These are phyloP conservation scores for Polyergus mexicanus DNA, from an alignment of 1,140 invertebrate species.

Conservation along the genomic window DNA sequence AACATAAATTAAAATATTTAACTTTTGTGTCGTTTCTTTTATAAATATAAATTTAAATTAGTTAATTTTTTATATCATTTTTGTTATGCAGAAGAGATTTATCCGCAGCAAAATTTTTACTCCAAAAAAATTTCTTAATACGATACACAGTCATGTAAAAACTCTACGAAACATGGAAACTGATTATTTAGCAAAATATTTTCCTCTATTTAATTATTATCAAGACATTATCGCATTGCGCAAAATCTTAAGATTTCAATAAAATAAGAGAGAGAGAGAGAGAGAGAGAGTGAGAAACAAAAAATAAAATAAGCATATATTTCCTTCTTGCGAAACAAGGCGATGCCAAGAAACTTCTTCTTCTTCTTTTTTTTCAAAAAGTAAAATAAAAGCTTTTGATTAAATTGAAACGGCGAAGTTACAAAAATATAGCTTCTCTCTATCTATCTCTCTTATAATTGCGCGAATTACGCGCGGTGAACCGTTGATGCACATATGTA, in stretches of 20 bases:
- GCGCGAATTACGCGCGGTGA: conserved; percentile 6
- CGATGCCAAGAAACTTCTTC: conserved; percentile 1
- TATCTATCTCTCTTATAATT: background rate
- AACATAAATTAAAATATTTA: background rate
- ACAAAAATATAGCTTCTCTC: background rate
- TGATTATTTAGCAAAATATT: background rate
- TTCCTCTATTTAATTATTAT: conserved; percentile 1
- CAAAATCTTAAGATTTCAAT: background rate
- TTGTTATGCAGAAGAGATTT: background rate
- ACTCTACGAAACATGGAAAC: background rate
- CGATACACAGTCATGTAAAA: background rate
- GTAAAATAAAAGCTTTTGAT: conserved; percentile 7
- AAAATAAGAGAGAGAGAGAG: background rate
- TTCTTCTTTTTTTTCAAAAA: background rate
- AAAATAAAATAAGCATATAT: background rate
- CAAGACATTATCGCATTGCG: background rate
- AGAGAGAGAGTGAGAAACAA: background rate
- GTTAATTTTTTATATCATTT: background rate
- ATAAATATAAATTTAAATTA: background rate
- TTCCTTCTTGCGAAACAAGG: background rate
- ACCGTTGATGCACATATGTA: background rate
- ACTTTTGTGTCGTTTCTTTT: background rate
- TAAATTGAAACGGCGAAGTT: conserved; percentile 11
- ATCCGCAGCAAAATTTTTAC: background rate
- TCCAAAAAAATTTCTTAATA: background rate